Evolutionary conservation across 2,888 invertebrate genomes (phyloP), one percentile per base, ranked within the genome.

Genomic region (Physocephala rufipes): DNA sequence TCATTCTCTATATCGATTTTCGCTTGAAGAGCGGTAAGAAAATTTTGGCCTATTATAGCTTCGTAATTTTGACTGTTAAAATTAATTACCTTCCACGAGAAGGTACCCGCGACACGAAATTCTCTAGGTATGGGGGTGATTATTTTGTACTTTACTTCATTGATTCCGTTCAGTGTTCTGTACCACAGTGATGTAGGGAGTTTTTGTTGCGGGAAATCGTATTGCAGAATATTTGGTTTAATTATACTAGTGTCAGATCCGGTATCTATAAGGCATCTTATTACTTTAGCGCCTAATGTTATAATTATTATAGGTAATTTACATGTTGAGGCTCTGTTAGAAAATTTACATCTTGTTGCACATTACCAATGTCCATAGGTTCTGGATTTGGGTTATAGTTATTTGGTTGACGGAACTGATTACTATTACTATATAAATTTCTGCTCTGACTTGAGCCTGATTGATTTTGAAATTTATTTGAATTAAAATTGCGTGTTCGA

Each of bases 1-100:
- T 61, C 5, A 21, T 67, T 62, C 16, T n/a, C 43, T 12, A 62
- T 30, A 64, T 73, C 65, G 16, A 73, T 53, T 55, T 71, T 71
- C n/a, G 61, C 68, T 53, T 36, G 47, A 12, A 73, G 26, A 1
- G 55, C 16, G n/a, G 28, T 61, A 30, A 61, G n/a, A 28, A 61
- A 61, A 30, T 61, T 61, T 61, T 28, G 59, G 24, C 5, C 59
- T 61, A 61, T 26, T 28, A 61, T 28, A 15, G 28, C 59, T n/a
- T 28, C 28, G 13, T 30, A 61, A 16, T 61, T 61, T 61, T 61
- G 13, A 30, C n/a, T 61, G 2, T 26, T n/a, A 61, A 61, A 61
- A 30, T 61, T 28, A 28, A 61, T n/a, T 26, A 61, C 5, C 28
- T 61, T 61, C 59, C 59, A 61, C 15, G 24, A n/a, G 12, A 61